Conservation (phyloP, 2,888 invertebrate genomes). For the Amblyjoppa fuscipennis region DNA sequence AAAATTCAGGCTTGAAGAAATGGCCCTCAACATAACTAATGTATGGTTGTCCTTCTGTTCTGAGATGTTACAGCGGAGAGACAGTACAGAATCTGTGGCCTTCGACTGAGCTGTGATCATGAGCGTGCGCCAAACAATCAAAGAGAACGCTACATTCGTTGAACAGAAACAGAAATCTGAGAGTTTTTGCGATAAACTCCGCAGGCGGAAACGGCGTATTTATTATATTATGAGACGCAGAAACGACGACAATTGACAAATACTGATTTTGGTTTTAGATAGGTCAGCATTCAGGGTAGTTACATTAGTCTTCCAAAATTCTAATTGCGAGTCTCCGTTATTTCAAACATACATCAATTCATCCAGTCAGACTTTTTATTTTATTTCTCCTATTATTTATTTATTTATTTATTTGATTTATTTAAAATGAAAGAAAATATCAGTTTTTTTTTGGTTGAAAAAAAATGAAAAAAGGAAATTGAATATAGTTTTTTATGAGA, state of each 20-base stretch:
- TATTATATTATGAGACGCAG: constrained; percentile 79
- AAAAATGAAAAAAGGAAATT: background rate
- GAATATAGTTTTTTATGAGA: background rate
- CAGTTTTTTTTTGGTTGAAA: background rate
- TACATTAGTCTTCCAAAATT: constrained; percentile 71
- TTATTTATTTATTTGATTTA: background rate
- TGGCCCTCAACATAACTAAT: constrained; percentile 85
- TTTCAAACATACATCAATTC: background rate
- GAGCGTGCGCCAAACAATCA: constrained; percentile 85
- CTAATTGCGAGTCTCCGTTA: constrained; percentile 79
- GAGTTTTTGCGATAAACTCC: constrained; percentile 82
- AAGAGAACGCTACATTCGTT: constrained; percentile 84
- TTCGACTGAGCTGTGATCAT: constrained; percentile 85
- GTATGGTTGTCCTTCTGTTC: constrained; percentile 86
- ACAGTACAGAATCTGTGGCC: constrained; percentile 85
- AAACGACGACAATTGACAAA: constrained; percentile 72
- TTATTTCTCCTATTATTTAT: background rate
- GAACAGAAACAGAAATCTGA: constrained; percentile 82
- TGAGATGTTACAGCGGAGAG: constrained; percentile 86
- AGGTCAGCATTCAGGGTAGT: constrained; percentile 85
- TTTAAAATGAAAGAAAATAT: background rate
- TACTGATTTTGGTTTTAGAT: constrained; percentile 79
- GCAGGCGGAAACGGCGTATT: constrained; percentile 80
- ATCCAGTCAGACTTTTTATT: background rate
- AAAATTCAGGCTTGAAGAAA: constrained; percentile 61